A percentile compares a stretch with the other conserved stretches of the same genome.
These are phyloP conservation scores for Lagorchestes hirsutus DNA, from an alignment of 2,797 vertebrate species.

Conservation along the genomic window DNA sequence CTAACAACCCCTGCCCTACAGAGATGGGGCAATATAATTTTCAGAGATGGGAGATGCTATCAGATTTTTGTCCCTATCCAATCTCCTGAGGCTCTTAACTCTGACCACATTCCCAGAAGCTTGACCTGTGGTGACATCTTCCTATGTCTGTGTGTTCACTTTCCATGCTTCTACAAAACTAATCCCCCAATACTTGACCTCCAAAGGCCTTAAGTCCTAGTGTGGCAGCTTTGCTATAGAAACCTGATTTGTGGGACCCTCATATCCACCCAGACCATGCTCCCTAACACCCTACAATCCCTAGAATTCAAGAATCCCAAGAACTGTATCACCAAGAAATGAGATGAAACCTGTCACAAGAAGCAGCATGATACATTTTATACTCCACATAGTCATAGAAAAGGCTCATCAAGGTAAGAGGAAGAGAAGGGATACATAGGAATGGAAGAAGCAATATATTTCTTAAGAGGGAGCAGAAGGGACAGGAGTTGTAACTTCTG, in stretches of 20 bases:
- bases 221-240: neutral
- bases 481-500: neutral
- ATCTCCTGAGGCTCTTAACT: neutral
- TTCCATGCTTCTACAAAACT: neutral
- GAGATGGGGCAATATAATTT: neutral
- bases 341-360: neutral
- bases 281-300: neutral
- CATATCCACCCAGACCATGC: neutral
- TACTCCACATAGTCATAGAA: neutral
- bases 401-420: neutral
- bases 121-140: neutral
- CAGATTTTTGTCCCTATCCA: neutral
- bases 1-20: neutral
- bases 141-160: neutral
- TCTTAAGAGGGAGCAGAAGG: neutral
- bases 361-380: neutral
- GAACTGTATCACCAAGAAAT: neutral
- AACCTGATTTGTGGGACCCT: neutral
- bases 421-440: neutral
- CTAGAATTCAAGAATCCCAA: neutral
- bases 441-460: neutral
- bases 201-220: neutral
- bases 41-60: neutral
- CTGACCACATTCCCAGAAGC: neutral
- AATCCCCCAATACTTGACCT: neutral